phyloP scores from a whole-genome alignment of 2,797 vertebrate genomes.

The Ctenopoma kingsleyae region DNA sequence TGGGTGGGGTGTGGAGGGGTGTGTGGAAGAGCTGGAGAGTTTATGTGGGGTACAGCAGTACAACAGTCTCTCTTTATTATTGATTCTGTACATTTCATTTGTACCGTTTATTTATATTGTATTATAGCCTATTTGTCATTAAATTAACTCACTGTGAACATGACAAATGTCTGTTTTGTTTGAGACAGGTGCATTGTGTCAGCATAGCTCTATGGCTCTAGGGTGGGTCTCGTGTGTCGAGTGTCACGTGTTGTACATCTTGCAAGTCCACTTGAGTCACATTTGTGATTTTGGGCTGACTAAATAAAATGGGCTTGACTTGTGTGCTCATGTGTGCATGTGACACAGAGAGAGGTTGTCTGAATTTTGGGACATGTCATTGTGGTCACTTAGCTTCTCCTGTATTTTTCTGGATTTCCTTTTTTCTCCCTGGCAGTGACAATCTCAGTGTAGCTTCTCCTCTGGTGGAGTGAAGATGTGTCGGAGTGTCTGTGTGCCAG shows the following conservation, averaged over 20 bases:
- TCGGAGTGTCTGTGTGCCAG: constrained; percentile 39
- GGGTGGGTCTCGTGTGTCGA: too few relatives aligned
- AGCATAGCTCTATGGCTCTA: not conserved
- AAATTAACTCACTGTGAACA: not conserved
- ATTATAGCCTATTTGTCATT: not conserved
- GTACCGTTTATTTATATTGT: not conserved
- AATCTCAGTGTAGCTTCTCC: constrained; percentile 27
- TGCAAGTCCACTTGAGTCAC: constrained; percentile 10
- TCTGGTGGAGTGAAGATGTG: constrained; percentile 44
- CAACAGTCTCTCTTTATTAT: not conserved
- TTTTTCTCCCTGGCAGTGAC: constrained; percentile 49
- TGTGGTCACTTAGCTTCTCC: constrained; percentile 24
- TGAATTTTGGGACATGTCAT: constrained; percentile 31
- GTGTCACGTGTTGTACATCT: constrained; percentile 19
- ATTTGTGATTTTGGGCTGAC: constrained; percentile 14
- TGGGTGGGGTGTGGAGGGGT: too few relatives aligned
- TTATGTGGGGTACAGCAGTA: not conserved
- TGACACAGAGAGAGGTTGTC: not conserved
- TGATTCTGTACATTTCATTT: not conserved
- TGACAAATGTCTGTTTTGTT: constrained; percentile 15
- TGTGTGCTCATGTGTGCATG: not conserved
- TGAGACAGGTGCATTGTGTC: constrained; percentile 42
- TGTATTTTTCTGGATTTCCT: constrained; percentile 19
- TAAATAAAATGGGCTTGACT: constrained; percentile 27
- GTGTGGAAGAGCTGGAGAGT: too few relatives aligned